Evolutionary conservation across 2,113 vertebrate species (phyloP), one percentile per base, ranked within the genome.

Genomic region (Spea bombifrons): DNA sequence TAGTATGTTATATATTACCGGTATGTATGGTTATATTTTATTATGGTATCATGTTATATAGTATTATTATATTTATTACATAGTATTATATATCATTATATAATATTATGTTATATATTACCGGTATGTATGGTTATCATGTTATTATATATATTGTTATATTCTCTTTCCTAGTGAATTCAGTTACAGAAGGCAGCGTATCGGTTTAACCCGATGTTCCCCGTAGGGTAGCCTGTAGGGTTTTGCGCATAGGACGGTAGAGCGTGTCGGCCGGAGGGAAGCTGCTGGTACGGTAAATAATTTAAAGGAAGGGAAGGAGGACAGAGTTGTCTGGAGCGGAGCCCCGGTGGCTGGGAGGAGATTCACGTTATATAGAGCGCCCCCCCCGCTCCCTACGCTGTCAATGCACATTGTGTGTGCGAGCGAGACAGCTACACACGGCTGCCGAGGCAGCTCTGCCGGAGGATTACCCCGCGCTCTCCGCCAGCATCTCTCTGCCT

Each of bases 301-400:
- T 65, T 53, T 52, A 66, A 4, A 73, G 76, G 71, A 80, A 73
- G 77, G 76, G 66, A 78, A 45, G 43, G 68, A 57, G 76, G 68
- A 15, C 76, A 71, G 49, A 48, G 52, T 47, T 68, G n/a, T 15
- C 4, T 4, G 5, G 49, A 65, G 59, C n/a, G 5, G 61, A 64
- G 61, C n/a, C 61, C 17, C 17, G 57, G 8, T 59, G 5, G 77
- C n/a, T 46, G 70, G 77, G 77, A 73, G 77, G 70, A 73, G 77
- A 73, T 63, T 71, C 5, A 5, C 67, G 52, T 30, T 55, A 17
- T 50, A 73, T 46, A 16, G 67, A 70, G 45, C 59, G 8, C 57
- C 61, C 70, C 77, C n/a, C 50, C 71, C 52, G 53, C 16, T 17
- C n/a, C 7, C 61, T 13, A 30, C 45, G 17, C 74, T 43, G 44